Percentiles rank a stretch among this genome's conserved stretches.
Evolutionary conservation across 2,113 vertebrate genomes (phyloP).

Genomic region (Cygnus atratus): DNA sequence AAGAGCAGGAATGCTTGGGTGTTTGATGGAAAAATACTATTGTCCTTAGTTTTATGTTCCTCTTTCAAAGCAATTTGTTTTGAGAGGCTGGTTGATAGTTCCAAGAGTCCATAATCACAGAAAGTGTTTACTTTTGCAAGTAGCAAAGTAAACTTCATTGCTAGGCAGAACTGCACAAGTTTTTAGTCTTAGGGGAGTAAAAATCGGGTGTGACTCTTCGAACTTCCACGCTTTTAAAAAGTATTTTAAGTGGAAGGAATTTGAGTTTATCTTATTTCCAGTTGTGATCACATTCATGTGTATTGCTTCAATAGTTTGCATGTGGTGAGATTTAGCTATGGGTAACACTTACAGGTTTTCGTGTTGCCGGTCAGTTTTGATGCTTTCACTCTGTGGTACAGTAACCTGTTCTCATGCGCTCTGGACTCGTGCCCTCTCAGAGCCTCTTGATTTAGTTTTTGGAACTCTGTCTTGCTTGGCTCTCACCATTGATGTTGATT

Average conservation of each 20-base stretch:
- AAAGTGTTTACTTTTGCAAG: not conserved
- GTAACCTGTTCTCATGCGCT: not conserved
- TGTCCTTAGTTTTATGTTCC: not conserved
- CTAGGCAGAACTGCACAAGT: not conserved
- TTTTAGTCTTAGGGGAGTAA: not conserved
- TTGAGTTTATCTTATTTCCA: not conserved
- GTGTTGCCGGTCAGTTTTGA: not conserved
- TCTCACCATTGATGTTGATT: not conserved
- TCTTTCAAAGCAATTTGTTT: not conserved
- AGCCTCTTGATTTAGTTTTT: constrained; percentile 15
- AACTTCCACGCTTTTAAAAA: not conserved
- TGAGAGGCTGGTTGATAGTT: not conserved
- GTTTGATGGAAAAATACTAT: not conserved
- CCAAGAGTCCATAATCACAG: not conserved
- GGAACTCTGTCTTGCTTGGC: not conserved
- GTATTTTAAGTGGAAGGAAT: not conserved
- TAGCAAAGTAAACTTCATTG: not conserved
- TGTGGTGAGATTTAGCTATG: not conserved
- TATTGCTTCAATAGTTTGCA: not conserved
- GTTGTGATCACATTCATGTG: not conserved
- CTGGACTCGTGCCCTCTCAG: not conserved
- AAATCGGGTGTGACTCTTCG: not conserved
- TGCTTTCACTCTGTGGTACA: not conserved
- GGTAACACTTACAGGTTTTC: not conserved
- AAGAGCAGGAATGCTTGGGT: not conserved